These are phyloP conservation scores for Allobates femoralis DNA, from an alignment of 2,797 vertebrate species.

Conservation along the genomic window DNA sequence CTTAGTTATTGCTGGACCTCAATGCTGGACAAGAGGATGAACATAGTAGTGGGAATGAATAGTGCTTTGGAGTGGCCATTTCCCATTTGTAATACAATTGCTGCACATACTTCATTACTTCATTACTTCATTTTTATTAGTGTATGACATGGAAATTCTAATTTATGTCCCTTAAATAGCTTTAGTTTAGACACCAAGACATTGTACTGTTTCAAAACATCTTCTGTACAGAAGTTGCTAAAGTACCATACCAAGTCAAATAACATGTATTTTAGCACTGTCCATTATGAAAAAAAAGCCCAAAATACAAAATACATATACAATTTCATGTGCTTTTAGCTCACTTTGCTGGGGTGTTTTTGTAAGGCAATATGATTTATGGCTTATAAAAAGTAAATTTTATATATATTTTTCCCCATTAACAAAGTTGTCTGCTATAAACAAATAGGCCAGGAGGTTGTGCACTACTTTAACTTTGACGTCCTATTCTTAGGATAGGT, in stretches of 20 bases:
- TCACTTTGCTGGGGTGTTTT: neutral
- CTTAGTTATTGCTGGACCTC: conserved; percentile 26
- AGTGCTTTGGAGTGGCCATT: conserved; percentile 41
- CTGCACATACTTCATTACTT: neutral
- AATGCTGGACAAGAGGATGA: conserved; percentile 29
- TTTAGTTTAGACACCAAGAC: neutral
- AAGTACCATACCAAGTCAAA: too few species aligned
- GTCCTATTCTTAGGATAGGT: too few species aligned
- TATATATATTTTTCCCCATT: too few species aligned
- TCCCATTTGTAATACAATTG: conserved; percentile 38
- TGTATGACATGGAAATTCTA: neutral
- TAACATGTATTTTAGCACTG: too few species aligned
- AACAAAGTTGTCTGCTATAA: too few species aligned
- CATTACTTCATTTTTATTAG: neutral
- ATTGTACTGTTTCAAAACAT: neutral
- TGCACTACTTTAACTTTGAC: too few species aligned
- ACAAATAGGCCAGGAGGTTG: too few species aligned
- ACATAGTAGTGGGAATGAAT: neutral
- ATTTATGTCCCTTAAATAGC: neutral
- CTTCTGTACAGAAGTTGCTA: too few species aligned
- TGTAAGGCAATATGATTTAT: too few species aligned
- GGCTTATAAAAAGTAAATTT: too few species aligned
- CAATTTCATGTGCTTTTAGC: neutral
- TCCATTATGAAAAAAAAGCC: neutral
- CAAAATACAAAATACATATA: neutral